These are phyloP conservation scores for Buphagus erythrorhynchus DNA, from an alignment of 2,797 vertebrate genomes.

Conservation along the genomic window DNA sequence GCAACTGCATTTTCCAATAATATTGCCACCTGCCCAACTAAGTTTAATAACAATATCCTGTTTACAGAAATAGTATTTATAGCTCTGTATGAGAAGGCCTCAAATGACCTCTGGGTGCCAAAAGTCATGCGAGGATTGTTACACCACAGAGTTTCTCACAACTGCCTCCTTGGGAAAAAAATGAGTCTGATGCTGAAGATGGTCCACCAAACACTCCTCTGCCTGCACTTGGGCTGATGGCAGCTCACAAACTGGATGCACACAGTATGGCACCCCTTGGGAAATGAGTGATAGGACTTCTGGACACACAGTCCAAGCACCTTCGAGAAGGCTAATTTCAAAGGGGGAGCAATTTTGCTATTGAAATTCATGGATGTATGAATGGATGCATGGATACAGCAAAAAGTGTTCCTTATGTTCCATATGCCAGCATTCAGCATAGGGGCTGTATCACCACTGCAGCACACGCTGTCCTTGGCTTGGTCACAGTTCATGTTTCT, in stretches of 20 bases:
- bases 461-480: rapidly evolving
- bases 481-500: background rate
- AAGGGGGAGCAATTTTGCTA: background rate
- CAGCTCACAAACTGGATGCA: background rate
- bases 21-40: background rate
- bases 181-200: background rate
- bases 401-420: background rate
- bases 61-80: conserved; percentile 47
- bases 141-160: background rate
- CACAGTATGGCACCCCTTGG: background rate
- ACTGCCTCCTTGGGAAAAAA: background rate
- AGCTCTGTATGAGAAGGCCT: background rate
- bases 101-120: background rate
- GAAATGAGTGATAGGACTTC: background rate
- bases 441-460: background rate
- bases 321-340: background rate
- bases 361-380: background rate
- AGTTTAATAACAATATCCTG: conserved; percentile 21
- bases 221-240: background rate
- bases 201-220: background rate
- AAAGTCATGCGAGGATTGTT: background rate
- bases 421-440: background rate
- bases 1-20: background rate
- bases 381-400: background rate
- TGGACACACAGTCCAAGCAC: background rate